Percentiles rank a stretch among this genome's conserved stretches.
phyloP scores from a whole-genome alignment of 2,113 vertebrate genomes.

The Notiomystis cincta region DNA sequence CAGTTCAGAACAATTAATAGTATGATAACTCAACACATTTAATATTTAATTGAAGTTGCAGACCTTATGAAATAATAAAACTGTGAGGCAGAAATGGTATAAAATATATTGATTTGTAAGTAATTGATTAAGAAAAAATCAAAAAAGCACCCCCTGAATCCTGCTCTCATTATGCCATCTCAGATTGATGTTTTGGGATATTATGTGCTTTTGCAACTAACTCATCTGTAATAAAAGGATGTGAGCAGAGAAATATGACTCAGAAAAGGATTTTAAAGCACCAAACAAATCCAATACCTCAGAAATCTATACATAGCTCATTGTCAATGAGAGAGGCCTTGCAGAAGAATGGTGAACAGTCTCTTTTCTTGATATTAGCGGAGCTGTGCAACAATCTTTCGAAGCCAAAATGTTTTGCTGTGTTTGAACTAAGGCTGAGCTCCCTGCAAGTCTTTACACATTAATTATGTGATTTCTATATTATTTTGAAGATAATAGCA shows the following conservation, averaged over 20 bases:
- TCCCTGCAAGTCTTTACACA: background rate
- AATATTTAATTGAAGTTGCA: slow-evolving; percentile 1
- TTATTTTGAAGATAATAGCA: background rate
- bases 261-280: slow-evolving; percentile 12
- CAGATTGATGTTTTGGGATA: slow-evolving; percentile 36
- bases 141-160: background rate
- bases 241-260: background rate
- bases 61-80: background rate
- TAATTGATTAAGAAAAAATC: slow-evolving; percentile 31
- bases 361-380: background rate
- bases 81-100: slow-evolving; percentile 8
- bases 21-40: background rate
- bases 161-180: slow-evolving; percentile 52
- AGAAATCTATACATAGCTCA: background rate
- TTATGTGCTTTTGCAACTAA: slow-evolving; percentile 42
- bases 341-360: background rate
- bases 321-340: background rate
- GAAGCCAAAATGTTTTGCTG: background rate
- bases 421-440: background rate
- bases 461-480: background rate
- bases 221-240: background rate
- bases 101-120: slow-evolving; percentile 51
- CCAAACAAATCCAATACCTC: background rate
- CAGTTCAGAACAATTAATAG: slow-evolving; percentile 28
- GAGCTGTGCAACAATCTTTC: background rate